Evolutionary conservation across 37 sponge, comb jelly and placozoan genomes (phyloP).

Genomic region (Diacarnus erythraeanus): DNA sequence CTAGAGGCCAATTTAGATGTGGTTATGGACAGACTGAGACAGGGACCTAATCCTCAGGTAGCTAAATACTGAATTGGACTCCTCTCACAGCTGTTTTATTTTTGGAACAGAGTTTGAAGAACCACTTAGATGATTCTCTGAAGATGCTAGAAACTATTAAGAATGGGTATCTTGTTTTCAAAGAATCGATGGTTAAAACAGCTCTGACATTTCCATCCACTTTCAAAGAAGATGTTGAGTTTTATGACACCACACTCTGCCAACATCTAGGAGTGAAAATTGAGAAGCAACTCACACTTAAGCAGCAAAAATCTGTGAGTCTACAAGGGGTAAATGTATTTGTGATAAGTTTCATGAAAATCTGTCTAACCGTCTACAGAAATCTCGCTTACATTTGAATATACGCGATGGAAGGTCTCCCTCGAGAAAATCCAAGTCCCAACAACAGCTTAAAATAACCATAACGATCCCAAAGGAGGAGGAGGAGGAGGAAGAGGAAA

Average conservation of each 20-base stretch:
- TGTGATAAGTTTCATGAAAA: too few species aligned
- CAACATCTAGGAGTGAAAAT: conserved; percentile 57
- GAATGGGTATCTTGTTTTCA: conserved; percentile 30
- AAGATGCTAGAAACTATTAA: conserved; percentile 44
- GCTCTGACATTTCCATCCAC: conserved; percentile 19
- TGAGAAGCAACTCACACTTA: neutral
- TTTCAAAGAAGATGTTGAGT: conserved; percentile 14
- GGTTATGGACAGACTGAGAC: conserved; percentile 76
- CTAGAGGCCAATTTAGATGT: conserved; percentile 80
- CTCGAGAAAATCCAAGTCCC: too few species aligned
- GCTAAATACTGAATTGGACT: too few species aligned
- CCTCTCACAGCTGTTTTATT: neutral
- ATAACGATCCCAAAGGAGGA: neutral
- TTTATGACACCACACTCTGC: conserved; percentile 61
- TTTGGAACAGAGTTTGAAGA: conserved; percentile 19
- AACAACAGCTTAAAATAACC: neutral
- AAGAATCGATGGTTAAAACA: conserved; percentile 2
- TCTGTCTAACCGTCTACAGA: too few species aligned
- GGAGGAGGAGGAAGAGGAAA: neutral
- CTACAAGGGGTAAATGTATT: too few species aligned
- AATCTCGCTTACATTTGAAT: too few species aligned
- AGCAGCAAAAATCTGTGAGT: too few species aligned
- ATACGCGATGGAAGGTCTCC: too few species aligned
- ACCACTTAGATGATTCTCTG: conserved; percentile 38
- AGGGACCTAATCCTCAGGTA: conserved; percentile 64